Evolutionary conservation across 2,888 invertebrate species (phyloP), one percentile per base, ranked within the genome.

Genomic region (Eledone cirrhosa): DNA sequence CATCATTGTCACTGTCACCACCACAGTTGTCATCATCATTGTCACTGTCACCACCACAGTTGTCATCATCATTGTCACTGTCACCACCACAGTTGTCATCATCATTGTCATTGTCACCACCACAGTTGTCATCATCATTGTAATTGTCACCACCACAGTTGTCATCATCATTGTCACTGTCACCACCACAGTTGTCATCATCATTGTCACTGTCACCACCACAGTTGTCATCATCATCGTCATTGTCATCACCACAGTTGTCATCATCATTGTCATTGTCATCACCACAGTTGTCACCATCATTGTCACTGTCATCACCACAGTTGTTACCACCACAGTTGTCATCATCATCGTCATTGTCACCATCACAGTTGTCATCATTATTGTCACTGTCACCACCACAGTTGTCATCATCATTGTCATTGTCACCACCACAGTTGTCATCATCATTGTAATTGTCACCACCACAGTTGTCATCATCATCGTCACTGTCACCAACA

Each of bases 1-100:
- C n/a, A 31, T 77, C 77, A 29, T 77, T 31, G 74, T 77, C 77
- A 19, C 29, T 29, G 74, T 77, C 77, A 31, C n/a, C 75, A 19
- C 29, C 74, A 31, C 76, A n/a, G 29, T 77, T 75, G 74, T 77
- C 75, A 19, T 76, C 77, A 31, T 77, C 75, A 31, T 77, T 75
- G 74, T 77, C 75, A 29, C 76, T 31, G 74, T 77, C 33, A 31
- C 29, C 29, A 31, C n/a, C 33, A 29, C 29, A 16, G 74, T 77
- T 29, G 29, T 77, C 74, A 31, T 77, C 33, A 31, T 77, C 74
- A 31, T n/a, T n/a, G n/a, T n/a, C n/a, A n/a, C n/a, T n/a, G n/a
- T n/a, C n/a, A n/a, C n/a, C n/a, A n/a, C n/a, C n/a, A n/a, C n/a
- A n/a, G n/a, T n/a, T n/a, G n/a, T n/a, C n/a, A n/a, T n/a, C n/a